phyloP scores from a whole-genome alignment of 2,113 vertebrate species.

The Phrynocephalus versicolor region DNA sequence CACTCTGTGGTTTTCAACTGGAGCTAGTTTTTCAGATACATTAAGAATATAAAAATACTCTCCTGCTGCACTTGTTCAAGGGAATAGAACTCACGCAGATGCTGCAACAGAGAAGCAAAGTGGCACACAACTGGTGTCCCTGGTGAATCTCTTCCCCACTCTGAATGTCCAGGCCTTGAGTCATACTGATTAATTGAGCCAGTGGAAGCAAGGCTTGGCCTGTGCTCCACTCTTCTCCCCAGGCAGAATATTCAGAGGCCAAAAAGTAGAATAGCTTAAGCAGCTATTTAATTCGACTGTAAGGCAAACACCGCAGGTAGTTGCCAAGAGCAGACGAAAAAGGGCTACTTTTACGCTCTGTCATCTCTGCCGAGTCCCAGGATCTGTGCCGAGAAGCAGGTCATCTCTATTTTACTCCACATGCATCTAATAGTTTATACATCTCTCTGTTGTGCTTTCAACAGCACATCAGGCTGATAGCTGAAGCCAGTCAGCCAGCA shows the following conservation, averaged over 20 bases:
- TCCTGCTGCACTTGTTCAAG: not conserved
- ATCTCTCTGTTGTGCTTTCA: constrained; percentile 19
- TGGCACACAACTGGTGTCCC: constrained; percentile 18
- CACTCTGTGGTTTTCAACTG: not conserved
- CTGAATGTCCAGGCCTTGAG: constrained; percentile 13
- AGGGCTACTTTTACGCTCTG: constrained; percentile 25
- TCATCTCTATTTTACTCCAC: not conserved
- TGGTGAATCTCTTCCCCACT: constrained; percentile 28
- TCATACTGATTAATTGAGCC: constrained; percentile 39
- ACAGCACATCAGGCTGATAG: not conserved
- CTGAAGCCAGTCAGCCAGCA: not conserved
- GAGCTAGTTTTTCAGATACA: not conserved
- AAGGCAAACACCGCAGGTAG: not conserved
- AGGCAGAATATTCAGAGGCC: constrained; percentile 46
- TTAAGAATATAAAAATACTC: not conserved
- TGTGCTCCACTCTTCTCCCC: constrained; percentile 48
- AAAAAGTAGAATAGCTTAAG: constrained; percentile 43
- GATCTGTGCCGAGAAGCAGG: constrained; percentile 6
- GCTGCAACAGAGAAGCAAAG: not conserved
- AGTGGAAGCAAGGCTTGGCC: not conserved
- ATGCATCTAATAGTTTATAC: constrained; percentile 16
- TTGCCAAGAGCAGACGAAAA: constrained; percentile 33
- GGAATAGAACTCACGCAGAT: not conserved
- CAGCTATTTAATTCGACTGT: constrained; percentile 58
- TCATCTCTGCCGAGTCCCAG: constrained; percentile 41